Base-by-base conservation (phyloP, 2,113 vertebrate species). In the Noctilio leporinus region DNA sequence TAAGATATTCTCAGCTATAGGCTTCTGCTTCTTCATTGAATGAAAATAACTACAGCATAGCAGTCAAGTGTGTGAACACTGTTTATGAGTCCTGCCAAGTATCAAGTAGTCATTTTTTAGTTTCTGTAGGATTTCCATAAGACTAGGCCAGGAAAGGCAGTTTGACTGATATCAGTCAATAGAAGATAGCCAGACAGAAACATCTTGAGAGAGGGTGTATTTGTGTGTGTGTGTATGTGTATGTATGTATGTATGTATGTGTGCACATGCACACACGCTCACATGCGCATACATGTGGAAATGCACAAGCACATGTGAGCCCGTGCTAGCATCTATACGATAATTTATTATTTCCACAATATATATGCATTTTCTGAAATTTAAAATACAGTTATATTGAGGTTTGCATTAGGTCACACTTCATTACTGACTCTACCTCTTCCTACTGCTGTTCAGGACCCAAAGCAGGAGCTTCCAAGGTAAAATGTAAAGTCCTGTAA, bases 1-100 rank as follows among this genome's bases (percentile, higher is more conserved):
- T 89, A 93, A 96, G 77, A 94, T 86, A 88, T 84, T 84, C 75
- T 93, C 57, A 64, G 89, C 80, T 86, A 91, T 0, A 94, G 75
- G 76, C 77, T 49, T 47, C 8, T 73, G 49, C 64, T 96, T 93
- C 87, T 62, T 96, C 94, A 81, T 62, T 72, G 62, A 88, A 47
- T 89, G 47, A 82, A 97, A 96, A 92, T 89, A 53, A 95, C 73
- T 45, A 24, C 51, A 70, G 45, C 70, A 70, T 65, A 64, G 20
- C n/a, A 96, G 67, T 64, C 24, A 86, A 83, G 59, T 43, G 49
- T 2, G 0, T 22, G 62, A 78, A 62, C 6, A 10, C n/a, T 89
- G 38, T n/a, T 83, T 94, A 45, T 78, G 26, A 62, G 11, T 73
- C 49, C 59, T 82, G 53, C 88, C 65, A 69, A 80, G 70, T 62